Evolutionary conservation across 2,888 invertebrate species (phyloP).

Genomic region (Epinotia bilunana): DNA sequence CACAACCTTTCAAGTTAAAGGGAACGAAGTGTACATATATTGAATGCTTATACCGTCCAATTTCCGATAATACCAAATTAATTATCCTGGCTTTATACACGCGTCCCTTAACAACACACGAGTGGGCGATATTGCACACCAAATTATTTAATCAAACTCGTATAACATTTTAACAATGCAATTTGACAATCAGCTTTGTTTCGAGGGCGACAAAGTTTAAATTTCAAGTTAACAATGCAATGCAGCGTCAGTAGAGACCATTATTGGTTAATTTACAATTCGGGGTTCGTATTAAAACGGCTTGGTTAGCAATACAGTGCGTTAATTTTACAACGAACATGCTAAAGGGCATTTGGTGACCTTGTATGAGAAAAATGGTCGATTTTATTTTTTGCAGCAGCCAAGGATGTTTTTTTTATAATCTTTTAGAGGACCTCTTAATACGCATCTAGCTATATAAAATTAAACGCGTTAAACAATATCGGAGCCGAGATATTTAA

Average conservation of each 20-base stretch:
- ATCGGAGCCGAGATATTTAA: too few relatives aligned
- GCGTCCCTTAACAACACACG: conserved; percentile 3
- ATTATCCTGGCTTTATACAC: conserved; percentile 19
- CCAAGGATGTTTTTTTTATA: too few relatives aligned
- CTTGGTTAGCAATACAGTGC: conserved; percentile 9
- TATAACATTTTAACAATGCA: neutral
- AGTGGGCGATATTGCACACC: conserved; percentile 19
- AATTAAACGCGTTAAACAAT: too few relatives aligned
- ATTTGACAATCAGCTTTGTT: neutral
- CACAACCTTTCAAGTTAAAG: neutral
- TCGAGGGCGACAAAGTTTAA: neutral
- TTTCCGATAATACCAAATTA: conserved; percentile 23
- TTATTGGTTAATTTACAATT: conserved; percentile 19
- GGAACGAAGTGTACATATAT: neutral
- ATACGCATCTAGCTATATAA: too few relatives aligned
- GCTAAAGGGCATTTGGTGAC: too few relatives aligned
- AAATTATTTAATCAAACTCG: conserved; percentile 6
- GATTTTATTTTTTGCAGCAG: too few relatives aligned
- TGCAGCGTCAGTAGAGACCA: neutral
- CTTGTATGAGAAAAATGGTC: too few relatives aligned
- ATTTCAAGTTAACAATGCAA: neutral
- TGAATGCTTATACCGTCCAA: conserved; percentile 4
- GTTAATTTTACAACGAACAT: conserved; percentile 9
- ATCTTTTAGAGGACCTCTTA: too few relatives aligned
- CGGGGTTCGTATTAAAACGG: conserved; percentile 8